A percentile compares a stretch with the other conserved stretches of the same genome.
Evolutionary conservation across 2,888 invertebrate species (phyloP).

Genomic region (Diarsia rubi): DNA sequence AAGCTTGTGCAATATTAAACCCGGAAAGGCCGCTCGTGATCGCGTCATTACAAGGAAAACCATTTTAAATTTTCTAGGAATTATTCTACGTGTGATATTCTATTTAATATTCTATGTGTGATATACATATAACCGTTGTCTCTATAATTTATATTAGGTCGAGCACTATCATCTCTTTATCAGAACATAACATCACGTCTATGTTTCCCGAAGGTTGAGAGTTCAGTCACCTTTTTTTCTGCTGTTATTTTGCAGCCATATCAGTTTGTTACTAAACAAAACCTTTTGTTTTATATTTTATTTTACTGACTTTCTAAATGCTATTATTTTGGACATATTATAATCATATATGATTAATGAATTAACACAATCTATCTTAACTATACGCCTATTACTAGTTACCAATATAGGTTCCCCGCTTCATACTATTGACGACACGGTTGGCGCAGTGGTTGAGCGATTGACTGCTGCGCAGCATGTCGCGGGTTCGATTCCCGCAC

Average conservation of each 20-base stretch:
- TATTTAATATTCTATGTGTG: too few species aligned
- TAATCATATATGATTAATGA: neutral
- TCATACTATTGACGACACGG: too few species aligned
- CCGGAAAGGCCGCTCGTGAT: neutral
- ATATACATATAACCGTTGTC: neutral
- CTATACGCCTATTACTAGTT: neutral
- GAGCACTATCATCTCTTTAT: neutral
- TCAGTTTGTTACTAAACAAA: neutral
- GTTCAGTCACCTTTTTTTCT: neutral
- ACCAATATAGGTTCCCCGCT: neutral
- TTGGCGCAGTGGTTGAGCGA: too few species aligned
- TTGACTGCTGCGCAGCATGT: too few species aligned
- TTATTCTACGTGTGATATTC: too few species aligned
- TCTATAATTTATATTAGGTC: neutral
- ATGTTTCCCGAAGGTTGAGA: neutral
- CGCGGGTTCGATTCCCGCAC: too few species aligned
- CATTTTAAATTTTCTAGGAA: neutral
- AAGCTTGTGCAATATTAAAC: neutral
- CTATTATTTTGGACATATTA: too few species aligned
- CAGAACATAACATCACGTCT: neutral
- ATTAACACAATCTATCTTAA: neutral
- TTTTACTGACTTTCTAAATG: neutral
- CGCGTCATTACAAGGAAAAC: constrained; percentile 7
- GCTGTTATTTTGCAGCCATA: neutral
- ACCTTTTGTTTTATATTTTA: neutral